Conservation (phyloP, 2,113 vertebrate species). For the Chionis minor region DNA sequence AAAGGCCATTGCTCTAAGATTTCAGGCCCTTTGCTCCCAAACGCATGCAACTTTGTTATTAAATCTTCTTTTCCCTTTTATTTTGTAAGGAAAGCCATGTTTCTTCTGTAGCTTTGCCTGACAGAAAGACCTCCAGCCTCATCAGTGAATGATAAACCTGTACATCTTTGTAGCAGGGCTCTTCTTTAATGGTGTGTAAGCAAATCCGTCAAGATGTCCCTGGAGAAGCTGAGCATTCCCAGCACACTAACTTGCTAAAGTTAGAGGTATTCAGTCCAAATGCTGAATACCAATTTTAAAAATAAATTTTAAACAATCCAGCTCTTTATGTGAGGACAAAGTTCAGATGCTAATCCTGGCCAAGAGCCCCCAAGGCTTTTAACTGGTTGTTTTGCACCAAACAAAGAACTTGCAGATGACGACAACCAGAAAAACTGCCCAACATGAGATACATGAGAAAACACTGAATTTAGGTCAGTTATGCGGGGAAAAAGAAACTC, state of each 20-base stretch:
- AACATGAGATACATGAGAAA: not conserved
- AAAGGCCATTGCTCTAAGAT: not conserved
- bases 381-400: not conserved
- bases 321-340: conserved; percentile 20
- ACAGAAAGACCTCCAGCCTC: not conserved
- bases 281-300: not conserved
- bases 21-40: not conserved
- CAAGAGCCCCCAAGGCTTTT: conserved; percentile 1
- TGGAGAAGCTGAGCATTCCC: not conserved
- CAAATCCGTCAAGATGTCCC: not conserved
- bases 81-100: not conserved
- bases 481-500: conserved; percentile 35
- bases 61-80: not conserved
- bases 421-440: not conserved
- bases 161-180: not conserved
- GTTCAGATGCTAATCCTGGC: not conserved
- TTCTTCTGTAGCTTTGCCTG: not conserved
- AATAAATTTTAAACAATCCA: conserved; percentile 40
- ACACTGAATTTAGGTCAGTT: conserved; percentile 52
- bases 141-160: not conserved
- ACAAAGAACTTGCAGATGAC: conserved; percentile 26
- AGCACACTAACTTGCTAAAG: not conserved
- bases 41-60: not conserved
- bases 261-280: not conserved
- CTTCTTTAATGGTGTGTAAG: not conserved